Conservation (phyloP, 2,888 invertebrate species). For the Timema podura region DNA sequence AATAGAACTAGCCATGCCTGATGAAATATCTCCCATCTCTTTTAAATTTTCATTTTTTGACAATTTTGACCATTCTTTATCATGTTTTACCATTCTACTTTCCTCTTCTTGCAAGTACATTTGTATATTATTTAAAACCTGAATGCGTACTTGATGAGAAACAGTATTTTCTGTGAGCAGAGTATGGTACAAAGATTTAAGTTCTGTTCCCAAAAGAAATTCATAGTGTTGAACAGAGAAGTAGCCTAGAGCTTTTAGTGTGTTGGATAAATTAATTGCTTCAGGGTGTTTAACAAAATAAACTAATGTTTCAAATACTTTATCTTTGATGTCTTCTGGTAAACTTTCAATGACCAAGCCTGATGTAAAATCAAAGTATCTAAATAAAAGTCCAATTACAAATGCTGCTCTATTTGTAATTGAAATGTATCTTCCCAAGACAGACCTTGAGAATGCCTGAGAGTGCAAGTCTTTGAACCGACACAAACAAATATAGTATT, state of each 20-base stretch:
- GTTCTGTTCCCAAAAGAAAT: background rate
- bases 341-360: background rate
- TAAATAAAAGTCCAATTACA: background rate
- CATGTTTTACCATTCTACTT: background rate
- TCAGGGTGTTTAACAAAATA: background rate
- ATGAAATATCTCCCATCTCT: constrained; percentile 1
- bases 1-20: background rate
- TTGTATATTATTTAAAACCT: constrained; percentile 8
- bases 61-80: background rate
- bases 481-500: background rate
- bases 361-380: constrained; percentile 7
- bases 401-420: background rate
- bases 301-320: background rate
- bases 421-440: no score
- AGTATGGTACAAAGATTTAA: background rate
- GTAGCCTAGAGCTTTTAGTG: constrained; percentile 8
- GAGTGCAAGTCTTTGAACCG: no score
- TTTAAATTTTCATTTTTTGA: constrained; percentile 7
- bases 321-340: background rate
- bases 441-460: no score
- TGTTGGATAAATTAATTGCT: no score
- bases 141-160: background rate
- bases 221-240: background rate
- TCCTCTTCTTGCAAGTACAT: background rate
- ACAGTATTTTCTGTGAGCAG: background rate